Evolutionary conservation across 2,888 invertebrate species (phyloP), one percentile per base, ranked within the genome.

Genomic region (Synanthedon tipuliformis): DNA sequence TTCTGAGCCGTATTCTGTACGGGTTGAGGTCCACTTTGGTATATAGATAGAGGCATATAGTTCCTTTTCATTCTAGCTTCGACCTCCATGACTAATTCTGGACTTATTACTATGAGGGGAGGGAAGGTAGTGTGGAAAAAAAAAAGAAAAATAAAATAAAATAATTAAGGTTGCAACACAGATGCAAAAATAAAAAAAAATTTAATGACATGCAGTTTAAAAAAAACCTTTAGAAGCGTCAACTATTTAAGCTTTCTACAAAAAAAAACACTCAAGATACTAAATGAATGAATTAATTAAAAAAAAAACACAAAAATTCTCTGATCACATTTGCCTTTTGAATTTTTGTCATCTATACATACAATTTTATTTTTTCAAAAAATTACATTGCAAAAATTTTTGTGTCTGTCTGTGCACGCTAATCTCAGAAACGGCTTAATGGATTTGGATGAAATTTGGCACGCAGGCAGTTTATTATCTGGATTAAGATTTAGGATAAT

Each of bases 81-180:
- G 62, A 95, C 95, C 76, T 95, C 95, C 91, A 94, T 92, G 64
- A 95, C 93, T 81, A 95, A 89, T 79, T 95, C 95, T 60, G 95
- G 94, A 78, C 94, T 94, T 88, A 95, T 95, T 71, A 94, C 95
- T 95, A 90, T 79, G 4, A 5, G 5, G 76, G 68, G 64, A 58
- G 49, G 49, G 4, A 41, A 50, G 52, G 23, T 23, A 23, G 45
- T 18, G 18, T 5, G 11, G 2, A 56, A 57, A 54, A 53, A 54
- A 50, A 50, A 41, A 54, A 18, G 49, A 54, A 55, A 51, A 41
- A 50, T 53, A 52, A 53, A 23, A 23, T 23, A 23, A 23, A 23
- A 23, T 23, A 23, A 34, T 34, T 34, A 34, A 34, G 34, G 34
- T 34, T 34, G 34, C 34, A 18, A 16, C 48, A 50, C 51, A 34